Percentiles rank a stretch among this genome's conserved stretches.
Evolutionary conservation across 2,797 vertebrate species (phyloP).

Genomic region (Eospalax fontanierii): DNA sequence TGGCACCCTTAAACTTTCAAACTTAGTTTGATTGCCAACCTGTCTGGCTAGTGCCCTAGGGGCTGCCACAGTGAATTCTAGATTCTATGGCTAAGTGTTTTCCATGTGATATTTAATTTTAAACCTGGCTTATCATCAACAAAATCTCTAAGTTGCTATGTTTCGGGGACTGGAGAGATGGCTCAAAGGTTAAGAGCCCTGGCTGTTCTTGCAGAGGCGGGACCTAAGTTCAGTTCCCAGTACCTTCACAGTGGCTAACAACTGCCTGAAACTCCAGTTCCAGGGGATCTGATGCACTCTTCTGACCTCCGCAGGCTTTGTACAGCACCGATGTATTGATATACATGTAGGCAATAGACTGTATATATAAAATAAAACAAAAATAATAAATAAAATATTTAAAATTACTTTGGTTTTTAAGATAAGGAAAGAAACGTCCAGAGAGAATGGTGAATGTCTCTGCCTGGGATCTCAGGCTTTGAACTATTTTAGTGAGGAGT

Average conservation of each 20-base stretch:
- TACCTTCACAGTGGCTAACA: too few species aligned
- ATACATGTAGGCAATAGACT: too few species aligned
- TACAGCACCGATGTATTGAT: too few species aligned
- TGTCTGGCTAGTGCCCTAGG: neutral
- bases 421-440: constrained; percentile 31
- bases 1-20: neutral
- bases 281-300: too few species aligned
- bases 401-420: neutral
- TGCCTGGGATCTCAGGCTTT: neutral
- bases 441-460: neutral
- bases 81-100: neutral
- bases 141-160: neutral
- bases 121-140: constrained; percentile 23
- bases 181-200: too few species aligned
- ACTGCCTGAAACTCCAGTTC: too few species aligned
- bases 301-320: too few species aligned
- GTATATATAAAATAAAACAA: too few species aligned
- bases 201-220: too few species aligned
- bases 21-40: constrained; percentile 30
- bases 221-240: too few species aligned
- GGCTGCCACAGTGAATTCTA: neutral
- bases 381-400: too few species aligned
- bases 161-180: neutral
- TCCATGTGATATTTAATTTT: constrained; percentile 25
- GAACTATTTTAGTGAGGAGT: neutral